Evolutionary conservation across 1,140 invertebrate species (phyloP).

Genomic region (Lepidurus arcticus): DNA sequence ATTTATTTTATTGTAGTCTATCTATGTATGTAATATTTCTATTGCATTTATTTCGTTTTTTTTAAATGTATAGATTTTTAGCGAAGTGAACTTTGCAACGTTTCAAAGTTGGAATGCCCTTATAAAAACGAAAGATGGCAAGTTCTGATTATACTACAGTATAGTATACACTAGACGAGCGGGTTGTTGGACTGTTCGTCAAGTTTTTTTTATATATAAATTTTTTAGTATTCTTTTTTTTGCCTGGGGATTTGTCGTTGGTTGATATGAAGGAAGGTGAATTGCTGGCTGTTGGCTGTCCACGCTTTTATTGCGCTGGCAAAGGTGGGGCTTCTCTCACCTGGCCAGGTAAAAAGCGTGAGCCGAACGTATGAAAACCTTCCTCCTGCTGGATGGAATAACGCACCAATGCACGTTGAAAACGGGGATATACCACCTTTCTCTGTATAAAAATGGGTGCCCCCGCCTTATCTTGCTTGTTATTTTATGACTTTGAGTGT

Average conservation of each 20-base stretch:
- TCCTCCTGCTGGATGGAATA: background rate
- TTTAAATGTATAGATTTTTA: too few species aligned
- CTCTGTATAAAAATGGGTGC: background rate
- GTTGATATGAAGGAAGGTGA: background rate
- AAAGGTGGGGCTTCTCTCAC: constrained; percentile 17
- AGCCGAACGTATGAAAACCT: background rate
- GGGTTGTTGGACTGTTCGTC: background rate
- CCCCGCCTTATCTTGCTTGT: background rate
- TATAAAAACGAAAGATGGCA: background rate
- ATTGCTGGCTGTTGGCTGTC: constrained; percentile 13
- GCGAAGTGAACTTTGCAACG: too few species aligned
- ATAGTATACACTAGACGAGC: background rate
- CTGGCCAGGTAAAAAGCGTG: constrained; percentile 1
- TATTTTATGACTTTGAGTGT: background rate
- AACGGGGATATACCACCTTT: background rate
- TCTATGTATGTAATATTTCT: too few species aligned
- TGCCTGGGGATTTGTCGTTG: background rate
- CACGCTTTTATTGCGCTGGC: background rate
- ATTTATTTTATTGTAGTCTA: too few species aligned
- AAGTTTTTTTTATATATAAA: too few species aligned
- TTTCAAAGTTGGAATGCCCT: too few species aligned
- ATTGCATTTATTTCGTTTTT: too few species aligned
- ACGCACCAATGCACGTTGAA: background rate
- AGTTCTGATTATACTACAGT: background rate
- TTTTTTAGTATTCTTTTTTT: background rate